Conservation (phyloP, 2,888 invertebrate species). For the Psylliodes chrysocephalus region DNA sequence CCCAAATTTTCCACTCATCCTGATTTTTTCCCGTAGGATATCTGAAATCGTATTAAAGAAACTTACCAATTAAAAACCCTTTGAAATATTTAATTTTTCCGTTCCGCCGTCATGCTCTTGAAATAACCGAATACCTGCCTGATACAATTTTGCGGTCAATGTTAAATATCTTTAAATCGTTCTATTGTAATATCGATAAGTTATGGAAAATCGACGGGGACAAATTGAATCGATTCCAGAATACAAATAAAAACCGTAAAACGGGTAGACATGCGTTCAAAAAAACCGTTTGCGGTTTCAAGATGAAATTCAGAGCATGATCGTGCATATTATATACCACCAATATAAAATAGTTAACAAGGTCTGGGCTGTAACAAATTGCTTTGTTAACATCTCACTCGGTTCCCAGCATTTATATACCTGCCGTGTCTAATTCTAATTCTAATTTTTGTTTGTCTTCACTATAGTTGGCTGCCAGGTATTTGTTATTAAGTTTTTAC, state of each 20-base stretch:
- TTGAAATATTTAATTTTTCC: no score
- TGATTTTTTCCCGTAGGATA: no score
- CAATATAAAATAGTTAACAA: slow-evolving; percentile 28
- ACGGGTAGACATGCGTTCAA: slow-evolving; percentile 12
- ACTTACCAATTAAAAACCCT: no score
- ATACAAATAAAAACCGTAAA: slow-evolving; percentile 14
- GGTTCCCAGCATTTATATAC: slow-evolving; percentile 18
- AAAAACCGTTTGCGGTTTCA: slow-evolving; percentile 12
- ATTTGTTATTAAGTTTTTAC: slow-evolving; percentile 9
- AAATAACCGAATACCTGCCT: no score
- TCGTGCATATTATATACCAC: slow-evolving; percentile 14
- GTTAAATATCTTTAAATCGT: neutral
- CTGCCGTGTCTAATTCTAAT: slow-evolving; percentile 12
- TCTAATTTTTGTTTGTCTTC: slow-evolving; percentile 23
- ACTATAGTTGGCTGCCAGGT: no score
- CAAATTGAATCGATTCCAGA: neutral
- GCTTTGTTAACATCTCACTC: slow-evolving; percentile 31
- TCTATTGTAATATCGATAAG: neutral
- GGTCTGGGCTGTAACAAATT: slow-evolving; percentile 21
- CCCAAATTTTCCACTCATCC: no score
- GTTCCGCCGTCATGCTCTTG: no score
- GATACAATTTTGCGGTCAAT: neutral
- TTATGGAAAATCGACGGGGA: neutral
- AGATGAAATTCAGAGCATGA: slow-evolving; percentile 23
- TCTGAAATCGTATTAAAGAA: no score